Evolutionary conservation across 2,797 vertebrate genomes (phyloP).

Genomic region (Cyclura pinguis): DNA sequence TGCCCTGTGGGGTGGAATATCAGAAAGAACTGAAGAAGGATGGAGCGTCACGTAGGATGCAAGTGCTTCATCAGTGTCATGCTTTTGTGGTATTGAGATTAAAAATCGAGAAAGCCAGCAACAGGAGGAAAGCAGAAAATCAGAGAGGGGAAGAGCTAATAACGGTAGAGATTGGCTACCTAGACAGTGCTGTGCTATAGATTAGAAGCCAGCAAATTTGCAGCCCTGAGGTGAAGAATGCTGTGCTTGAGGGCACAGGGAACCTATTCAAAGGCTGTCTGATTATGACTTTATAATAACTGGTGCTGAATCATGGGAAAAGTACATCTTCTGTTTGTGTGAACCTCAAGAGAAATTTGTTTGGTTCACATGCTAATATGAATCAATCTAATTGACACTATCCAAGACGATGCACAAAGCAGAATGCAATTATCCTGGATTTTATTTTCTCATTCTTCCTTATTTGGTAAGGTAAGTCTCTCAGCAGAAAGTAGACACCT

Average conservation of each 20-base stretch:
- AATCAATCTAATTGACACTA: background rate
- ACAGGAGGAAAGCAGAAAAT: no score
- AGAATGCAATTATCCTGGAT: background rate
- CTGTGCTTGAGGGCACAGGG: background rate
- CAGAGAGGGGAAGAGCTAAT: background rate
- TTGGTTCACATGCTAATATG: background rate
- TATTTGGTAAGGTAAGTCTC: background rate
- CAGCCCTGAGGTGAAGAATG: background rate
- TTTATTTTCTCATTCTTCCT: background rate
- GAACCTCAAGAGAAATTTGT: background rate
- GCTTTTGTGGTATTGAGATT: background rate
- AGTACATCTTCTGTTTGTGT: background rate
- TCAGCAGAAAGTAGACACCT: background rate
- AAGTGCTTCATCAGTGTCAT: background rate
- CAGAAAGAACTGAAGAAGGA: background rate
- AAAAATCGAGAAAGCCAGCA: background rate
- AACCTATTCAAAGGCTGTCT: background rate
- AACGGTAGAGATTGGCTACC: background rate
- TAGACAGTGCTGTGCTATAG: background rate
- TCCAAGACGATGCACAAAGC: background rate
- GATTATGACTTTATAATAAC: background rate
- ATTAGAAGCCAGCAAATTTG: background rate
- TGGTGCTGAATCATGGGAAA: background rate
- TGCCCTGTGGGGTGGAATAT: background rate
- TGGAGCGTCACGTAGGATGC: background rate